Conservation (phyloP, 1,140 invertebrate species). For the Batillaria attramentaria region DNA sequence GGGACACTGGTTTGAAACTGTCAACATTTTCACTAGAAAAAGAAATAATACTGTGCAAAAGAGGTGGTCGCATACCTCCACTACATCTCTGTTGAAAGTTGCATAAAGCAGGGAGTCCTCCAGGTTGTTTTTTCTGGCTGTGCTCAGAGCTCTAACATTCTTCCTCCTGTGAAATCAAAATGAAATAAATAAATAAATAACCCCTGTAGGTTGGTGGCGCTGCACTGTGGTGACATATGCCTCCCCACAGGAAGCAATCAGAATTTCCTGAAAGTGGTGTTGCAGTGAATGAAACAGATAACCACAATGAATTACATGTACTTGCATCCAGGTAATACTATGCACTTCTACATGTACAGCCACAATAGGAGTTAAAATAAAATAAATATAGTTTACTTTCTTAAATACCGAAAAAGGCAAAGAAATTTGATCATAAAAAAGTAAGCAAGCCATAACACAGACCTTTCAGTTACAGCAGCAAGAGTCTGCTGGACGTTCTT, state of each 20-base stretch:
- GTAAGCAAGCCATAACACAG: not conserved
- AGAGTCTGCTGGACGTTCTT: constrained; percentile 59
- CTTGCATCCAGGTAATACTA: no score
- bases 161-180: constrained; percentile 74
- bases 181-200: no score
- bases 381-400: not conserved
- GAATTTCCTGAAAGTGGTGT: not conserved
- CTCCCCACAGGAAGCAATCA: no score
- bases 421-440: not conserved
- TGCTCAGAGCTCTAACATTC: constrained; percentile 79
- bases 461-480: constrained; percentile 59
- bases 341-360: not conserved
- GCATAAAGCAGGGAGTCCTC: constrained; percentile 88
- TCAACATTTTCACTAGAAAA: no score
- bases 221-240: not conserved
- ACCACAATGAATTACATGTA: no score
- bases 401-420: not conserved
- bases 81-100: constrained; percentile 91
- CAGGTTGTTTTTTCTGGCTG: constrained; percentile 75
- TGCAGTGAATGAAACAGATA: no score
- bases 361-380: not conserved
- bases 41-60: no score
- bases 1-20: no score
- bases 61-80: constrained; percentile 75
- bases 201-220: no score